Conservation (phyloP, 2,113 vertebrate genomes). For the Hippotragus niger region DNA sequence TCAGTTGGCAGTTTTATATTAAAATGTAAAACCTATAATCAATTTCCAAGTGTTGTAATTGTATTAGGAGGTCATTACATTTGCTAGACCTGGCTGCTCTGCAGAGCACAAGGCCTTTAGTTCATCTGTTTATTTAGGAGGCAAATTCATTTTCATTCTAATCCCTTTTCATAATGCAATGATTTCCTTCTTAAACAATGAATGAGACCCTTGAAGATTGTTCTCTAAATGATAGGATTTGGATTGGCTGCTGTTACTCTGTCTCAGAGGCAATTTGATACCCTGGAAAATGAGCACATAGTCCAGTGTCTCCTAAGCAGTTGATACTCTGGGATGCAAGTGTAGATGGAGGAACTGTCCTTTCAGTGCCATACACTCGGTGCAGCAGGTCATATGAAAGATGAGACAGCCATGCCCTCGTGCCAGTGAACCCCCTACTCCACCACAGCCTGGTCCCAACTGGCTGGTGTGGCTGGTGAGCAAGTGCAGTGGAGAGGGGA, state of each 20-base stretch:
- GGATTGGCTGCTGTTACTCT: neutral
- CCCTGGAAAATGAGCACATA: neutral
- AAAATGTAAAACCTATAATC: neutral
- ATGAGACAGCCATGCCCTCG: neutral
- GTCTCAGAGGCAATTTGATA: conserved; percentile 11
- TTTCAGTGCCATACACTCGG: neutral
- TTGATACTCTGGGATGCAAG: neutral
- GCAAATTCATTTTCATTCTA: conserved; percentile 36
- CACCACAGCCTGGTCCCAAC: neutral
- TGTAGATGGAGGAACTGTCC: neutral
- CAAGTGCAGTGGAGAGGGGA: neutral
- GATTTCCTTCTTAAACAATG: conserved; percentile 22
- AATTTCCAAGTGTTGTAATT: neutral
- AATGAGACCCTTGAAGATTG: neutral
- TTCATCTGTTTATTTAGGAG: conserved; percentile 6
- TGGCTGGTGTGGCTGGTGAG: neutral
- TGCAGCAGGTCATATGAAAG: neutral
- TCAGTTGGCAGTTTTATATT: neutral
- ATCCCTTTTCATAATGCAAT: neutral
- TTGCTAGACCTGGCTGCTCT: neutral
- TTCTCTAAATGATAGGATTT: neutral
- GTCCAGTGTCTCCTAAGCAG: neutral
- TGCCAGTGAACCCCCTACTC: neutral
- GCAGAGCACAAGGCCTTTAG: neutral
- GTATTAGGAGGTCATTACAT: neutral